Conservation (phyloP, 2,113 vertebrate species). For the Choloepus hoffmanni region DNA sequence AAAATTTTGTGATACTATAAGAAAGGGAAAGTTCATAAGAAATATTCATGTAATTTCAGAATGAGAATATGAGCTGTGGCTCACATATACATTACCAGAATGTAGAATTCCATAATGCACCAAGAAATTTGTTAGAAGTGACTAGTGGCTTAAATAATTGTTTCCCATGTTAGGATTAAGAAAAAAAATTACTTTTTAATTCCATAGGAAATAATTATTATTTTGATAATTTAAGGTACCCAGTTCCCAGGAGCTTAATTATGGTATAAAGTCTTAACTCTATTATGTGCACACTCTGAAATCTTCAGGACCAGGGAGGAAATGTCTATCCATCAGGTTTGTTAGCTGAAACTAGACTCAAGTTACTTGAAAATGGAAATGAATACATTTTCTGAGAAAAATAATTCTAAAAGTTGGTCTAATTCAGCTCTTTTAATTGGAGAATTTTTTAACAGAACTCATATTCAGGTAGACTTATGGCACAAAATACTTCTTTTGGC, state of each 20-base stretch:
- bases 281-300: rapidly evolving
- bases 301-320: rapidly evolving
- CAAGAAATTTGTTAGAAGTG: rapidly evolving
- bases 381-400: neutral
- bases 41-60: neutral
- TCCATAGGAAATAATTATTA: neutral
- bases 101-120: neutral
- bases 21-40: neutral
- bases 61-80: neutral
- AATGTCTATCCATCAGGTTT: neutral
- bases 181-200: constrained; percentile 85
- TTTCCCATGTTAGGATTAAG: neutral
- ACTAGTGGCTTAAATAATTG: neutral
- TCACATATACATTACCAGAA: rapidly evolving
- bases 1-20: neutral
- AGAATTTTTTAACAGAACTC: neutral
- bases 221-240: neutral
- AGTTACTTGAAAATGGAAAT: neutral
- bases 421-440: neutral
- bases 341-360: neutral
- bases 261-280: neutral
- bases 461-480: rapidly evolving
- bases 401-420: too few relatives aligned
- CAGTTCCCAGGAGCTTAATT: neutral
- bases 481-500: neutral